Conservation (phyloP, 1,140 invertebrate species). For the Hermetia illucens region DNA sequence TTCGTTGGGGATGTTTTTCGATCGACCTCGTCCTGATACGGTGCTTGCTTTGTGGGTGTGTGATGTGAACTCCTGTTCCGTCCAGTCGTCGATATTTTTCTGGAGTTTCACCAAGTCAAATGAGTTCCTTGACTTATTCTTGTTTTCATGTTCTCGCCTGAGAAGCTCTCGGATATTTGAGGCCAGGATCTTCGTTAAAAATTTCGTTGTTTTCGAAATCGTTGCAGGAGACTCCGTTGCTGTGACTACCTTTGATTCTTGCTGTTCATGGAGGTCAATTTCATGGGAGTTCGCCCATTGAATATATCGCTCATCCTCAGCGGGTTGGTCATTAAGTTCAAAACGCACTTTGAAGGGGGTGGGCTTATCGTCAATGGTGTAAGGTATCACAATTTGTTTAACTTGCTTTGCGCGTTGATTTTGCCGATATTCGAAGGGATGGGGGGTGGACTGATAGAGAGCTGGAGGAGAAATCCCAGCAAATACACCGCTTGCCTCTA, state of each 20-base stretch:
- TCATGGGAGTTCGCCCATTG: conserved; percentile 14
- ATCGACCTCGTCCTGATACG: conserved; percentile 39
- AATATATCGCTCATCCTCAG: conserved; percentile 28
- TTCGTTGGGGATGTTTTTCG: conserved; percentile 61
- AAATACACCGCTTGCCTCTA: conserved; percentile 22
- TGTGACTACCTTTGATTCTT: conserved; percentile 31
- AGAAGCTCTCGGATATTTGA: conserved; percentile 23
- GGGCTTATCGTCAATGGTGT: conserved; percentile 46
- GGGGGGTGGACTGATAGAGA: conserved; percentile 17
- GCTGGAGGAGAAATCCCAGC: conserved; percentile 24
- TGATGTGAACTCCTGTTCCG: conserved; percentile 55
- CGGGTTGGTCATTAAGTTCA: conserved; percentile 13
- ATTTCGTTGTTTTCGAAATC: conserved; percentile 13
- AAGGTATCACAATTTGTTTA: conserved; percentile 60
- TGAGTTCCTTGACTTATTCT: conserved; percentile 15
- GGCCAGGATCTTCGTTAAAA: conserved; percentile 27
- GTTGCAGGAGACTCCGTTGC: conserved; percentile 16
- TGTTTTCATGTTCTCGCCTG: conserved; percentile 19
- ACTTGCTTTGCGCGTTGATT: conserved; percentile 37
- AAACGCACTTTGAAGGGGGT: conserved; percentile 33
- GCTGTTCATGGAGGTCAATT: conserved; percentile 23
- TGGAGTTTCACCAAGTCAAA: conserved; percentile 59
- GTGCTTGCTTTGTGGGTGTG: conserved; percentile 34
- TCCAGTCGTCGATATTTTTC: conserved; percentile 74
- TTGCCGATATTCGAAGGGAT: conserved; percentile 10